These are phyloP conservation scores for Dasyornis broadbenti DNA, from an alignment of 2,113 vertebrate genomes.

Conservation along the genomic window DNA sequence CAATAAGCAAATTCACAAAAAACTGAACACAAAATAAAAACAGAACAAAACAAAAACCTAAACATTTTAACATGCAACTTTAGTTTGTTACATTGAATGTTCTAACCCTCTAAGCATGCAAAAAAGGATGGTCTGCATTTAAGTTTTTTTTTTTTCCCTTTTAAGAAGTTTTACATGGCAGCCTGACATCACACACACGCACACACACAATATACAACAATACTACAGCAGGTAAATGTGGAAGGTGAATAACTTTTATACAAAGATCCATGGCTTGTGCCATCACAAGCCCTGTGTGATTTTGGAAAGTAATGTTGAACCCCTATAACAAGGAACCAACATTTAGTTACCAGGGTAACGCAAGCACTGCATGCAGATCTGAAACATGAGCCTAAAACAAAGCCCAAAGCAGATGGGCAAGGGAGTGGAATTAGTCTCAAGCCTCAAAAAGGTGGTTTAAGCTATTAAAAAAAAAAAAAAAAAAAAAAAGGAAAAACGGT, in stretches of 20 bases:
- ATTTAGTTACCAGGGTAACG: constrained; percentile 76
- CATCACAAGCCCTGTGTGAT: constrained; percentile 74
- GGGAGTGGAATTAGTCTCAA: constrained; percentile 64
- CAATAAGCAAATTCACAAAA: constrained; percentile 82
- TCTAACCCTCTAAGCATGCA: constrained; percentile 86
- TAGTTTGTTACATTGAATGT: constrained; percentile 81
- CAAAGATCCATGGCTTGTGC: constrained; percentile 77
- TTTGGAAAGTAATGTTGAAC: constrained; percentile 75
- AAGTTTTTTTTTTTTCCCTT: constrained; percentile 64
- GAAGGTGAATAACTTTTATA: constrained; percentile 78
- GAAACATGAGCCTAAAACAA: constrained; percentile 77
- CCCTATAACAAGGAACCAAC: constrained; percentile 72
- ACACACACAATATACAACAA: constrained; percentile 76
- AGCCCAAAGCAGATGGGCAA: constrained; percentile 69
- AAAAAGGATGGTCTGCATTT: constrained; percentile 83
- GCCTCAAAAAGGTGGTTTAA: constrained; percentile 57
- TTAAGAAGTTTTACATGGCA: constrained; percentile 78
- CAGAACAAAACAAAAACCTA: constrained; percentile 74
- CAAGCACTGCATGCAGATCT: constrained; percentile 81
- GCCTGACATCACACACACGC: constrained; percentile 74
- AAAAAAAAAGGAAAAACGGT: not conserved
- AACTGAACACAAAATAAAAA: constrained; percentile 72
- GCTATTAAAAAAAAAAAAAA: not conserved
- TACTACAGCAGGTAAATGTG: constrained; percentile 86
- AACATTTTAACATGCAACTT: constrained; percentile 85